Evolutionary conservation across 2,888 invertebrate genomes (phyloP), one percentile per base, ranked within the genome.

Genomic region (Drosophila quinaria): DNA sequence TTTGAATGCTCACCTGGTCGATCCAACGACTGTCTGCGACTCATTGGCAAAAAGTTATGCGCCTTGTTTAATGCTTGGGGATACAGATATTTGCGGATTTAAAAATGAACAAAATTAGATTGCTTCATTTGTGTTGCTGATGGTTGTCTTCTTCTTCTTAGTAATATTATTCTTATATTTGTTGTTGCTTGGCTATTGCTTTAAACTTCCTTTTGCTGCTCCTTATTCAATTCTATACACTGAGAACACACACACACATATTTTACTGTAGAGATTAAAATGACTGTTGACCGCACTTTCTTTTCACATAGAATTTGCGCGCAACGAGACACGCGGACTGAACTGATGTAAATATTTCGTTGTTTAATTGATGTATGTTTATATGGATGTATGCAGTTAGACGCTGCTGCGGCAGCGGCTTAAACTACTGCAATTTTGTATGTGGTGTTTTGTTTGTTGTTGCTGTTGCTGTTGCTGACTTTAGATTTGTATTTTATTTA

Each of bases 1-100:
- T 64, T 74, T 50, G 11, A 52, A 60, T 80, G 59, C 86, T 90
- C 90, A 89, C 89, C 89, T 89, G 90, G 89, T 90, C 89, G 90
- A 88, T 89, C 89, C 89, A 89, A 89, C 89, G 89, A 89, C 90
- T 89, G 89, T 89, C 89, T 90, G 87, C 89, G 89, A 89, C 90
- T 89, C 89, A 89, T 89, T 89, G 89, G 89, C 89, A 84, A 86
- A 83, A 80, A 78, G 89, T 86, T 86, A 70, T 89, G 69, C 75
- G 80, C 84, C 87, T 74, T 75, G 72, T 72, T 73, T 76, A 70
- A 75, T 87, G 78, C 74, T 79, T 74, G 70, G 87, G 87, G 68
- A 74, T 69, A 77, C 68, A 88, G 87, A 89, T 67, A 80, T 70
- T 72, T 86, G 76, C 61, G 58, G 74, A n/a, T 62, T 77, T 71